These are phyloP conservation scores for Aurelia sp. DNA, from an alignment of 30 jellyfish, hydroid and myxozoan species.

Conservation along the genomic window DNA sequence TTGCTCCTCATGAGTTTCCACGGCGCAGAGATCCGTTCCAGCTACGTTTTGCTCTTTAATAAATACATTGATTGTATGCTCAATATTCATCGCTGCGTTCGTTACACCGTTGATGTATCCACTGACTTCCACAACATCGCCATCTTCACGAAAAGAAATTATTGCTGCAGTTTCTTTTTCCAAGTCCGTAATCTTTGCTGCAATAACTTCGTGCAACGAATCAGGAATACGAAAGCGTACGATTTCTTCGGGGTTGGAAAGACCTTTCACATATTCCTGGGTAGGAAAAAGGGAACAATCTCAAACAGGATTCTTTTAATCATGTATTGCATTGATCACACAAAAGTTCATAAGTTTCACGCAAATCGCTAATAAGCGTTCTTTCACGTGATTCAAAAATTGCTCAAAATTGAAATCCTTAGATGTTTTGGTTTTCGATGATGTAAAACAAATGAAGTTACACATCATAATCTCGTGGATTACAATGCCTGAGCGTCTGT, in stretches of 20 bases:
- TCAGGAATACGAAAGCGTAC: conserved; percentile 86
- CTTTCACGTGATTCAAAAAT: too few species aligned
- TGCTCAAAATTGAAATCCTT: too few species aligned
- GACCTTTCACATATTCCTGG: conserved; percentile 96
- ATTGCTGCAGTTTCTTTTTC: conserved; percentile 94
- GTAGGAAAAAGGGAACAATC: too few species aligned
- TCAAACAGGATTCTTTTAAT: too few species aligned
- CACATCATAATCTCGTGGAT: too few species aligned
- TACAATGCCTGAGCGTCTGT: too few species aligned
- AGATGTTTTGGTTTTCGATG: too few species aligned
- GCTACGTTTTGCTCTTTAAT: conserved; percentile 60
- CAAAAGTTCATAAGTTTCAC: too few species aligned
- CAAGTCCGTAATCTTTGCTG: conserved; percentile 67
- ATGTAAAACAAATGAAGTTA: too few species aligned
- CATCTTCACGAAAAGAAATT: conserved; percentile 77
- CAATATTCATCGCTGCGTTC: conserved; percentile 84
- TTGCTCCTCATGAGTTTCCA: conserved; percentile 37
- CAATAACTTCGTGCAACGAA: conserved; percentile 57
- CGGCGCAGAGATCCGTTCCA: conserved; percentile 64
- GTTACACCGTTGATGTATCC: conserved; percentile 96
- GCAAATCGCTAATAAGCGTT: too few species aligned
- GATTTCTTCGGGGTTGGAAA: conserved; percentile 94
- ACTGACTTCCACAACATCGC: conserved; percentile 88
- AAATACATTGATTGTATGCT: conserved; percentile 76
- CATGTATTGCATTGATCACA: too few species aligned